Evolutionary conservation across 2,113 vertebrate species (phyloP).

Genomic region (Patagioenas fasciata): DNA sequence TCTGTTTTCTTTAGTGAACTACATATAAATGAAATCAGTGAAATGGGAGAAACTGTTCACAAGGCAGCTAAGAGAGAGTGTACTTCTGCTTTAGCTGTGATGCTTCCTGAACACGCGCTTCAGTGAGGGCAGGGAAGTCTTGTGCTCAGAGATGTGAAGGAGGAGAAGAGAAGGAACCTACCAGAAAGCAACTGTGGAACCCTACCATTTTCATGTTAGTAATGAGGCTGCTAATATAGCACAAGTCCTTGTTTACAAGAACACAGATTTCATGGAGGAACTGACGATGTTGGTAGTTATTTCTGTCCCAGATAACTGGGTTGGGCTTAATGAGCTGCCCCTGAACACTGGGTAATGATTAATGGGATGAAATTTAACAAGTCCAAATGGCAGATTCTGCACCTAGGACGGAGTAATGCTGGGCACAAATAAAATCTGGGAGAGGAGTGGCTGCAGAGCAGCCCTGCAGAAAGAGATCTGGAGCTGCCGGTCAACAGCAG

Average conservation of each 20-base stretch:
- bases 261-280: background rate
- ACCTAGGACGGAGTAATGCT: too few species aligned
- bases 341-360: background rate
- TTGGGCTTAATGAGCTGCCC: background rate
- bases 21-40: background rate
- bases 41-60: background rate
- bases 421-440: too few species aligned
- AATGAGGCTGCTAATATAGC: background rate
- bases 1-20: background rate
- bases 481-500: too few species aligned
- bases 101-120: background rate
- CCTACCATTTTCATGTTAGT: background rate
- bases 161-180: background rate
- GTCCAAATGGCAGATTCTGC: too few species aligned
- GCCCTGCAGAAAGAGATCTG: too few species aligned
- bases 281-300: background rate
- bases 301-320: background rate
- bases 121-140: background rate
- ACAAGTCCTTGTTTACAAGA: background rate
- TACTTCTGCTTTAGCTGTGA: background rate
- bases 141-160: background rate
- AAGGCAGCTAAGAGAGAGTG: background rate
- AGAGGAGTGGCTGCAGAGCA: too few species aligned
- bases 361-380: too few species aligned
- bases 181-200: background rate